These are phyloP conservation scores for Chrysina gloriosa DNA, from an alignment of 2,888 invertebrate species.

Conservation along the genomic window DNA sequence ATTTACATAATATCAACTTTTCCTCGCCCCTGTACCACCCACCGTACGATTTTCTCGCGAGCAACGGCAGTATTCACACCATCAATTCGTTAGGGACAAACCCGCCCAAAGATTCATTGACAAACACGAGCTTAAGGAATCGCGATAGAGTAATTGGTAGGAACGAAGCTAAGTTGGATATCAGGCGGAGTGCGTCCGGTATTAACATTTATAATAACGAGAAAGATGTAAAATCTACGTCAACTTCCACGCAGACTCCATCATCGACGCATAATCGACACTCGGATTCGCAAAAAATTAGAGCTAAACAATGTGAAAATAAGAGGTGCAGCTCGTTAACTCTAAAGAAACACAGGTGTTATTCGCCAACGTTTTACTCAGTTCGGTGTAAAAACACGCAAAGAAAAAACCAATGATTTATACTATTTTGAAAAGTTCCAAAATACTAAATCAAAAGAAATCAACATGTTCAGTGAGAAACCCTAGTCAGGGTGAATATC, in stretches of 20 bases:
- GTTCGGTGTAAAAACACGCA: slow-evolving; percentile 64
- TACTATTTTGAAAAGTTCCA: slow-evolving; percentile 57
- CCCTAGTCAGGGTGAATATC: slow-evolving; percentile 61
- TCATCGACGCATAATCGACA: background rate
- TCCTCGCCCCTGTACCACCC: slow-evolving; percentile 16
- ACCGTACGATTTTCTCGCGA: slow-evolving; percentile 5
- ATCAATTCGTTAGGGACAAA: slow-evolving; percentile 7
- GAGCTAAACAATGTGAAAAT: slow-evolving; percentile 42
- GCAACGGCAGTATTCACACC: background rate
- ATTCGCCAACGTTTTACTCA: slow-evolving; percentile 65
- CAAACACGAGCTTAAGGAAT: background rate
- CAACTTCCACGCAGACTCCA: background rate
- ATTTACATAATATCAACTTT: slow-evolving; percentile 38
- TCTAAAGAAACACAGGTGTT: slow-evolving; percentile 62
- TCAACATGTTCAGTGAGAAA: slow-evolving; percentile 57
- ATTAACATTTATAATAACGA: slow-evolving; percentile 48
- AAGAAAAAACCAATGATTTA: slow-evolving; percentile 62
- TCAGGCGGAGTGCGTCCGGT: slow-evolving; percentile 58
- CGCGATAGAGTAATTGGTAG: slow-evolving; percentile 53
- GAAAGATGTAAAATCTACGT: slow-evolving; percentile 6
- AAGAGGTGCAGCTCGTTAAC: slow-evolving; percentile 59
- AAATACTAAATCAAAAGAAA: slow-evolving; percentile 41
- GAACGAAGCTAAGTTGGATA: slow-evolving; percentile 54
- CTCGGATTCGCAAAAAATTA: slow-evolving; percentile 17
- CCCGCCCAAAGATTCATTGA: background rate